Percentiles rank a stretch among this genome's conserved stretches.
Conservation (phyloP, 2,797 vertebrate species). For the Periophthalmus magnuspinnatus region DNA sequence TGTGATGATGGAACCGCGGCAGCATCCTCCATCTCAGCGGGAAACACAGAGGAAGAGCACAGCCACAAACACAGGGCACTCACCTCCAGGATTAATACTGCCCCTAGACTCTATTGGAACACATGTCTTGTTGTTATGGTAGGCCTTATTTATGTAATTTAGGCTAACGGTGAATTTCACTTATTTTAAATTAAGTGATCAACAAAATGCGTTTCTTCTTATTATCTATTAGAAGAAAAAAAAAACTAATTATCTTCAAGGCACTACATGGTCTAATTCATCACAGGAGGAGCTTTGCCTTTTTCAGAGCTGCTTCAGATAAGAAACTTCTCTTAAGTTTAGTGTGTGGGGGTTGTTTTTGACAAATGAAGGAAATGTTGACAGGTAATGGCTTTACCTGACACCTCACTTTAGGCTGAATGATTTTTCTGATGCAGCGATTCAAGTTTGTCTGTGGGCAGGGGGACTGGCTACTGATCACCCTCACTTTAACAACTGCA, state of each 20-base stretch:
- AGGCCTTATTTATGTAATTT: background rate
- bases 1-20: slow-evolving; percentile 38
- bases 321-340: slow-evolving; percentile 3
- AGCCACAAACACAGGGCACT: background rate
- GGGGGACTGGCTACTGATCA: slow-evolving; percentile 7
- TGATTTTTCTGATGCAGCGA: slow-evolving; percentile 17
- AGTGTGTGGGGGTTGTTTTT: background rate
- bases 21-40: slow-evolving; percentile 27
- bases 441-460: background rate
- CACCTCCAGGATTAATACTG: slow-evolving; percentile 11
- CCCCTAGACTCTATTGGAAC: too few relatives aligned
- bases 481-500: slow-evolving; percentile 1
- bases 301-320: background rate
- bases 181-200: background rate
- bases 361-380: slow-evolving; percentile 11
- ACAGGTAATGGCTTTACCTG: slow-evolving; percentile 14
- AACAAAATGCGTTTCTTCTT: background rate
- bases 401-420: slow-evolving; percentile 12
- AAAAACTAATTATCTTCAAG: background rate
- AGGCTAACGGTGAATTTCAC: background rate
- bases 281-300: slow-evolving; percentile 1
- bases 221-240: background rate
- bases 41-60: slow-evolving; percentile 15
- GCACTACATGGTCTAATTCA: slow-evolving; percentile 7
- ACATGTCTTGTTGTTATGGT: background rate